Percentiles rank a stretch among this genome's conserved stretches.
Evolutionary conservation across 2,888 invertebrate species (phyloP).

Genomic region (Agrotis puta): DNA sequence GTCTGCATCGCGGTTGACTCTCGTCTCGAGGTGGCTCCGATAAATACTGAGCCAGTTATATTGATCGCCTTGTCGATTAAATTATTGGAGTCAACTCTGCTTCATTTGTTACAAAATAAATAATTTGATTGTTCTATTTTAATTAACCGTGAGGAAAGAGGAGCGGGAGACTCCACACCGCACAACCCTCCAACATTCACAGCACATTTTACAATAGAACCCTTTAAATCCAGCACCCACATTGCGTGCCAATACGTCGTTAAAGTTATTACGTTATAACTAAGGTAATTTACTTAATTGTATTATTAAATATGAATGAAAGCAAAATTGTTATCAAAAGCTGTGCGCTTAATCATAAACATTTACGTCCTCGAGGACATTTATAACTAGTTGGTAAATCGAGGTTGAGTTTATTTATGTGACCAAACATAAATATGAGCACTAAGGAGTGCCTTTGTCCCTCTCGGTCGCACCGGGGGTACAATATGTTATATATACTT

Average conservation of each 20-base stretch:
- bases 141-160: conserved; percentile 17
- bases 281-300: conserved; percentile 60
- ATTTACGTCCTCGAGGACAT: conserved; percentile 28
- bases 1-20: conserved; percentile 32
- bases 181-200: conserved; percentile 6
- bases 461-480: conserved; percentile 39
- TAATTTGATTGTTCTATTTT: conserved; percentile 32
- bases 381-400: conserved; percentile 40
- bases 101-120: conserved; percentile 27
- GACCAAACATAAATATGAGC: conserved; percentile 44
- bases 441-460: conserved; percentile 53
- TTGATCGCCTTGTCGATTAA: conserved; percentile 38
- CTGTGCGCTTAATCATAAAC: conserved; percentile 38
- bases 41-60: conserved; percentile 21
- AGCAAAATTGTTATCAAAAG: conserved; percentile 46
- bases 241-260: conserved; percentile 61
- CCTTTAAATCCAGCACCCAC: conserved; percentile 35
- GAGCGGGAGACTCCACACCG: not conserved
- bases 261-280: conserved; percentile 57
- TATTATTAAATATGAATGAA: conserved; percentile 56
- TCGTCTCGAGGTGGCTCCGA: conserved; percentile 17
- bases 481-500: conserved; percentile 59
- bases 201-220: conserved; percentile 21
- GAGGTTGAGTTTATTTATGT: conserved; percentile 48
- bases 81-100: conserved; percentile 38